Base-by-base conservation (phyloP, 2,113 vertebrate genomes). In the Aegithalos caudatus region DNA sequence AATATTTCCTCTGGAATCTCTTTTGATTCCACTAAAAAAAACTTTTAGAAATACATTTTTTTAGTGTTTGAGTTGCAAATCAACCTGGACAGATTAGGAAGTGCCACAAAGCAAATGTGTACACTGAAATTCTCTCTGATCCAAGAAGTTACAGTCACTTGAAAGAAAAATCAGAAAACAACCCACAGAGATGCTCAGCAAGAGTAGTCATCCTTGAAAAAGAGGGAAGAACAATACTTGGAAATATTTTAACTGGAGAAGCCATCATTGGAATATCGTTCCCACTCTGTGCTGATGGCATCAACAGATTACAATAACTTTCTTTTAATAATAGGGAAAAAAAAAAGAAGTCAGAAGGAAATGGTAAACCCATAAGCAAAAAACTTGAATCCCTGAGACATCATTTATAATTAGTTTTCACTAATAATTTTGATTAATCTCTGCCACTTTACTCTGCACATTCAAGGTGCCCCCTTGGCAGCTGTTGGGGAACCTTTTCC, bases 1-100 rank as follows among this genome's bases (percentile, higher is more conserved):
- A 86, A 57, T 94, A 66, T 76, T 92, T 81, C 80, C 79, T 95
- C 86, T 87, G 78, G 94, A 96, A 94, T 81, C 62, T 51, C 56
- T 90, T 92, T 80, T 82, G 79, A 11, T 85, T 61, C 42, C 58
- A 40, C 72, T 90, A 90, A 86, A 81, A 80, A 77, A 11, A 33
- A 74, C 69, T 81, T 86, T 42, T 62, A 65, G 58, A 78, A 88
- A 60, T 72, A 18, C 33, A 7, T 91, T 73, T 91, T 71, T 70
- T 89, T 83, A 84, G 20, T 27, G 37, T 96, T 95, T 88, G 65
- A 78, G 85, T 86, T 92, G 88, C 82, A 90, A 83, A 91, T 94
- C 74, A 90, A 67, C 56, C 85, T 21, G 77, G 79, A 9, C 66
- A 66, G 58, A 82, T 62, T 23, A 80, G 45, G 47, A 80, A 66